Base-by-base conservation (phyloP, 2,797 vertebrate species). In the Thripadectes ignobilis region DNA sequence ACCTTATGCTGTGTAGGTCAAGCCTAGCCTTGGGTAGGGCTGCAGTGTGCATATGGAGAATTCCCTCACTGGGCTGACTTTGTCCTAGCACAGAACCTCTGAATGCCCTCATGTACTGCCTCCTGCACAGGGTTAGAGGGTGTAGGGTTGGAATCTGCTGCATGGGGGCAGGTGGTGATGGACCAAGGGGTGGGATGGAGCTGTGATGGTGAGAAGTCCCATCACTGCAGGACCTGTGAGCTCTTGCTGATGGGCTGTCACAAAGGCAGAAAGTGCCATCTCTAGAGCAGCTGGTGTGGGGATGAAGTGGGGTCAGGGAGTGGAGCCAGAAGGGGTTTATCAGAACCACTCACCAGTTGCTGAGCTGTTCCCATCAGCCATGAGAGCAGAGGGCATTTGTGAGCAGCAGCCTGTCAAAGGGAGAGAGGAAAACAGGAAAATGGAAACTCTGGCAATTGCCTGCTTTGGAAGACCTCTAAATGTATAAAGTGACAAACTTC, bases 321-420 rank as follows among this genome's bases (percentile, higher is more conserved):
- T 19, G 32, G 43, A 67, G 43, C 45, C 58, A 38, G 48, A 43
- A 59, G 14, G 32, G 12, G 39, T 76, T 90, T 63, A 10, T 76
- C 63, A 36, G 58, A 76, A 83, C 24, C 29, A 20, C 10, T 67
- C 48, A 48, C 6, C 41, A 23, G 41, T 30, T 30, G 22, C 39
- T 1, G 3, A 38, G 48, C 26, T 68, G n/a, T 79, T 85, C 11
- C 58, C 2, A 1, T 43, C 5, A 6, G 34, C 41, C 5, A 0
- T 36, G 39, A 36, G 58, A 80, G 74, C 23, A 49, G 38, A 58
- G 12, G n/a, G 26, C 22, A 34, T 34, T 69, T 0, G 2, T 41
- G 66, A 59, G 23, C 57, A 61, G 36, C 58, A 69, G 58, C 43
- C 43, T 63, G 22, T 20, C 32, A 16, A 75, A 63, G 21, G 59